Conservation (phyloP, 2,797 vertebrate species). For the Pangasius sanitwongsei region DNA sequence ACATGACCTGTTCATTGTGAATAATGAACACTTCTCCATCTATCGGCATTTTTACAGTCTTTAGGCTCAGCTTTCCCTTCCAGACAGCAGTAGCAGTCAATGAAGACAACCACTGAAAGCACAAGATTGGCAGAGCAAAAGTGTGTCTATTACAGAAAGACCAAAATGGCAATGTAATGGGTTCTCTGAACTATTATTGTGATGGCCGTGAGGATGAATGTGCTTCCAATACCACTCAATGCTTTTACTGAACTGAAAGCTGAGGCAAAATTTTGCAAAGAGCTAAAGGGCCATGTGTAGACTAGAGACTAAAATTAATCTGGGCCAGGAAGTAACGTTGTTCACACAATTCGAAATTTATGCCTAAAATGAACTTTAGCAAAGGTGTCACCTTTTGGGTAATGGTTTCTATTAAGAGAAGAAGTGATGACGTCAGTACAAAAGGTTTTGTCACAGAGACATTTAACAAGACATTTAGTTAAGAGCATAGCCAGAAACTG, state of each 20-base stretch:
- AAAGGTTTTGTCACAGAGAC: neutral
- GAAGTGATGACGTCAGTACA: neutral
- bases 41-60: neutral
- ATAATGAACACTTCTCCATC: neutral
- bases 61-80: neutral
- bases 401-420: neutral
- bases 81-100: neutral
- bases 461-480: neutral
- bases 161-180: neutral
- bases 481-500: neutral
- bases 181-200: neutral
- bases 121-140: slow-evolving; percentile 8
- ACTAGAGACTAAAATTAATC: neutral
- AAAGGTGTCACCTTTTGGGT: neutral
- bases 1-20: neutral
- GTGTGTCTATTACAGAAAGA: neutral
- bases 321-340: neutral
- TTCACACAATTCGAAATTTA: neutral
- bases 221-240: neutral
- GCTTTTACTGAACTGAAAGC: neutral
- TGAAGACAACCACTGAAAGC: neutral
- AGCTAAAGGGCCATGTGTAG: neutral
- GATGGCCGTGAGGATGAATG: neutral
- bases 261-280: neutral
- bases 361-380: neutral